Evolutionary conservation across 2,797 vertebrate genomes (phyloP).

Genomic region (Fistularia tabacaria): DNA sequence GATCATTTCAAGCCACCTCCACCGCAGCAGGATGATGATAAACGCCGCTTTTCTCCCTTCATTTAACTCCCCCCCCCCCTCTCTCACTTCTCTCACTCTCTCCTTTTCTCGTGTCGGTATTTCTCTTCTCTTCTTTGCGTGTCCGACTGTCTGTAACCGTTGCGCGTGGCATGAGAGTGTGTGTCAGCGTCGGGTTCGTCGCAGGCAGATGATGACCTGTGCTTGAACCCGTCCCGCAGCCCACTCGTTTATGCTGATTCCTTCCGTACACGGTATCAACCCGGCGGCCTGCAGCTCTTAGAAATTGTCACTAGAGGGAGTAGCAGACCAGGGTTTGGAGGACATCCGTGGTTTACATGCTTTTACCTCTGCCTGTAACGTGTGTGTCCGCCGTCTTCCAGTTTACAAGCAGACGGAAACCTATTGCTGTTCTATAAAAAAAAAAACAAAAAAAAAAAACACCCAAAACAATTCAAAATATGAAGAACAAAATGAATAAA

Average conservation of each 20-base stretch:
- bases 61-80: conserved; percentile 42
- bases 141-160: conserved; percentile 31
- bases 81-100: conserved; percentile 26
- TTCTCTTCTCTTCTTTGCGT: too few species aligned
- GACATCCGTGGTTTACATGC: neutral
- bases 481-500: too few species aligned
- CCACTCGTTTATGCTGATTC: neutral
- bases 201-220: conserved; percentile 88
- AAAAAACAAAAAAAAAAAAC: too few species aligned
- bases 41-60: conserved; percentile 46
- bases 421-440: too few species aligned
- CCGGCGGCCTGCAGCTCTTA: conserved; percentile 22
- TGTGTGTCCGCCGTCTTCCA: conserved; percentile 67
- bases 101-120: conserved; percentile 48
- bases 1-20: conserved; percentile 34
- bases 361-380: too few species aligned
- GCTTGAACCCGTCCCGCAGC: neutral
- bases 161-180: conserved; percentile 76
- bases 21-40: conserved; percentile 32
- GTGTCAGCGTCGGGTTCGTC: conserved; percentile 78
- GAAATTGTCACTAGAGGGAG: neutral
- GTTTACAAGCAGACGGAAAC: too few species aligned
- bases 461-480: too few species aligned
- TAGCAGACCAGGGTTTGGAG: neutral
- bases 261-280: conserved; percentile 73